Conservation (phyloP, 2,888 invertebrate species). For the Limnephilus auricula region DNA sequence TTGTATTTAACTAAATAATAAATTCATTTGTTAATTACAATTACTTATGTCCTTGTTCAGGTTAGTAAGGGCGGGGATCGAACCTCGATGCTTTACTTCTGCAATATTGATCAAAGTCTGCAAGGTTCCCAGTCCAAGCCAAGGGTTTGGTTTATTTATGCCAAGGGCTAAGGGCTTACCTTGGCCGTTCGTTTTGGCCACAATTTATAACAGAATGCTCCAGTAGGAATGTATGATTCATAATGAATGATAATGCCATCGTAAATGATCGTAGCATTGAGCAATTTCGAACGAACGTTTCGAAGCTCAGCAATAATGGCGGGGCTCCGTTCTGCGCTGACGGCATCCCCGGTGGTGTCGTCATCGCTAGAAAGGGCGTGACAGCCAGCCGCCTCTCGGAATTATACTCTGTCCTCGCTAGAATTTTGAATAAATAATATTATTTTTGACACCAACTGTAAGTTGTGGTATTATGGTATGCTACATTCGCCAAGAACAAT, state of each 20-base stretch:
- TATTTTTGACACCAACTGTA: neutral
- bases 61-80: neutral
- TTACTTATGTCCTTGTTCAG: neutral
- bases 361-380: constrained; percentile 58
- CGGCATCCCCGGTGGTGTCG: constrained; percentile 55
- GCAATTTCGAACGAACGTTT: neutral
- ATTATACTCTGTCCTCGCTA: constrained; percentile 15
- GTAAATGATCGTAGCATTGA: no score
- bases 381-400: constrained; percentile 32
- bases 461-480: no score
- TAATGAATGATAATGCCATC: neutral
- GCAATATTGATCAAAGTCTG: neutral
- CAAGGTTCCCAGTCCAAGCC: neutral
- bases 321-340: constrained; percentile 16
- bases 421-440: neutral
- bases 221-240: constrained; percentile 2
- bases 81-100: neutral
- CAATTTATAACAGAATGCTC: neutral
- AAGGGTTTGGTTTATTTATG: no score
- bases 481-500: no score
- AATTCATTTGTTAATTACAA: neutral
- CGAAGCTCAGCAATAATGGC: neutral
- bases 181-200: neutral
- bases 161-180: neutral
- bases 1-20: no score